Base-by-base conservation (phyloP, 2,888 invertebrate species). In the Orthosia gracilis region DNA sequence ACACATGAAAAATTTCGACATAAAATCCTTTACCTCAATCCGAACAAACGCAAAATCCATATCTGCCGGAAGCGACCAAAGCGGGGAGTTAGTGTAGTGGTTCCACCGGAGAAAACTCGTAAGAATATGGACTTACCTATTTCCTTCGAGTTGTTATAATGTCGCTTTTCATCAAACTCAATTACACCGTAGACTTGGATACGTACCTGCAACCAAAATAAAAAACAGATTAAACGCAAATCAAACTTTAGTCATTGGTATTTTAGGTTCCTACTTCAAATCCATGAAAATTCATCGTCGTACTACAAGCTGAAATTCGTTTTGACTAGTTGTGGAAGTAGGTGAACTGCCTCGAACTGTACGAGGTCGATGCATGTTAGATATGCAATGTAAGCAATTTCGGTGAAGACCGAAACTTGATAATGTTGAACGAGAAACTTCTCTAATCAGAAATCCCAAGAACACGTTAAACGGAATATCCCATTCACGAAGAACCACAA, bases 121-220 rank as follows among this genome's bases (percentile, higher is more conserved):
- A 26, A 21, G n/a, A 54, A 21, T 18, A n/a, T 13, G 13, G 50
- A 63, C 52, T 54, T 58, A 58, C 73, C 47, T 47, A 15, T 23
- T 26, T 45, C 21, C 4, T 18, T 12, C 9, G 11, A 45, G 18
- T 45, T 45, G 58, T 54, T 73, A 52, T 31, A 13, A 52, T 7
- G 63, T 59, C 47, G 47, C 40, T 49, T n/a, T 63, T 52, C n/a
- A 52, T 52, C 45, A 73, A 26, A 52, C 21, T 73, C 63, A 58
- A 73, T 63, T 40, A 59, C 52, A 17, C 17, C 9, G 47, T 21
- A 11, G 13, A 59, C 18, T 40, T 52, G 57, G 47, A 23, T 63
- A 73, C 52, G 45, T 73, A 80, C 80, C 76, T 74, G 80, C 18
- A 78, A 69, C 52, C 52, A 54, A 75, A 4, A 73, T 47, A 55